phyloP scores from a whole-genome alignment of 1,140 invertebrate genomes.

The Drosophila sucinea region DNA sequence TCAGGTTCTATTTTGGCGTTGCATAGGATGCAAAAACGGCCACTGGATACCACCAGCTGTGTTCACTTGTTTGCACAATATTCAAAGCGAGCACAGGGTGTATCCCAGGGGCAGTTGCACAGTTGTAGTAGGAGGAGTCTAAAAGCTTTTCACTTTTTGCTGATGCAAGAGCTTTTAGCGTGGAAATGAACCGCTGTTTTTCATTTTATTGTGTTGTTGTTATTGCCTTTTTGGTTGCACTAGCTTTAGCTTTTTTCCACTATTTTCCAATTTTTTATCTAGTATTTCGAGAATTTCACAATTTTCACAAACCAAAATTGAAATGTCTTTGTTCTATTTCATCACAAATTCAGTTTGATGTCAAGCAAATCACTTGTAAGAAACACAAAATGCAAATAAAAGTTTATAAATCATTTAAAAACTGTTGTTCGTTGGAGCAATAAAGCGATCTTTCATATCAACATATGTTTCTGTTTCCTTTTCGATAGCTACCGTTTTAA shows the following conservation, averaged over 20 bases:
- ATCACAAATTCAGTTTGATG: background rate
- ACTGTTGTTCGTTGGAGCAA: background rate
- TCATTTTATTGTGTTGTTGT: slow-evolving; percentile 2
- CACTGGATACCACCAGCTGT: slow-evolving; percentile 99
- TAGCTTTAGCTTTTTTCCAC: slow-evolving; percentile 8
- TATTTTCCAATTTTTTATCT: slow-evolving; percentile 6
- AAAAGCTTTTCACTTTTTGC: background rate
- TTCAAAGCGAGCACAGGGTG: slow-evolving; percentile 96
- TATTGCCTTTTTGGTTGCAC: slow-evolving; percentile 20
- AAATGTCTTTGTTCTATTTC: background rate
- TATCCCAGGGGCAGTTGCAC: slow-evolving; percentile 89
- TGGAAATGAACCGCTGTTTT: slow-evolving; percentile 45
- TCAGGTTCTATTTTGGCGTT: slow-evolving; percentile 24
- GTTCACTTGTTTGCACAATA: slow-evolving; percentile 92
- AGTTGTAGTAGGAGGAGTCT: background rate
- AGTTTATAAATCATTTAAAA: background rate
- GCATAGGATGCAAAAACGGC: slow-evolving; percentile 67
- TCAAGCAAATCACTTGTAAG: too few species aligned
- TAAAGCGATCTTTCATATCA: background rate
- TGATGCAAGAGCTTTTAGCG: slow-evolving; percentile 76
- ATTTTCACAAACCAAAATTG: background rate
- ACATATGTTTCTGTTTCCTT: background rate
- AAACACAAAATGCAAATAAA: background rate
- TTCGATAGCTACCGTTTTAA: background rate
- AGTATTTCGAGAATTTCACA: background rate